Percentiles rank a stretch among this genome's conserved stretches.
Conservation (phyloP, 2,797 vertebrate species). For the Loris lydekkerianus region DNA sequence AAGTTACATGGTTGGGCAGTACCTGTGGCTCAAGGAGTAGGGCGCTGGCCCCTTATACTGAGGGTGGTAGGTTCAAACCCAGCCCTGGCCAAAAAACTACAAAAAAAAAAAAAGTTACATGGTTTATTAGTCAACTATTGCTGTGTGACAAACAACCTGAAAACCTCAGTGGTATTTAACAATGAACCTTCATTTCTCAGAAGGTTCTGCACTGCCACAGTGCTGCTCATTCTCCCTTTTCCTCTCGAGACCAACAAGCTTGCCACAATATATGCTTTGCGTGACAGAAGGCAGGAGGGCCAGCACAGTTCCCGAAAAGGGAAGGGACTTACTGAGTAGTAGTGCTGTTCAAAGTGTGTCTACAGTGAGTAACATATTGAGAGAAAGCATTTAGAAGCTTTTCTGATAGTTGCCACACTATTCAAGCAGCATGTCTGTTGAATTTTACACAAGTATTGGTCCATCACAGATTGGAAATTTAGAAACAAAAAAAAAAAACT, state of each 20-base stretch:
- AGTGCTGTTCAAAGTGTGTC: not conserved
- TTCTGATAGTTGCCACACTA: not conserved
- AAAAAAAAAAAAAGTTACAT: not conserved
- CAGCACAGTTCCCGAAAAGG: not conserved
- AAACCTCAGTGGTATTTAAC: not conserved
- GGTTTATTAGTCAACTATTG: not conserved
- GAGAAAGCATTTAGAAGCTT: not conserved
- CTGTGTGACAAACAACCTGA: not conserved
- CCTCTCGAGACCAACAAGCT: not conserved
- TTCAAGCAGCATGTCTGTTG: not conserved
- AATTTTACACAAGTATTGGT: not conserved
- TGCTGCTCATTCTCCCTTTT: not conserved
- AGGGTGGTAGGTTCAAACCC: too few species aligned
- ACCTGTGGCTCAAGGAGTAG: too few species aligned
- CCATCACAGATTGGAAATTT: conserved; percentile 5
- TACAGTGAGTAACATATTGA: not conserved
- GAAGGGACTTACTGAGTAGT: not conserved
- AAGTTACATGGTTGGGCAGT: not conserved
- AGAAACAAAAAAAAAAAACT: not conserved
- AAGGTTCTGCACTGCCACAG: not conserved
- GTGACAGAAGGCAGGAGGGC: not conserved
- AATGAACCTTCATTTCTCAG: not conserved
- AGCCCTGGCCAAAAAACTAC: too few species aligned
- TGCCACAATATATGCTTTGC: not conserved
- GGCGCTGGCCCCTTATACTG: too few species aligned